Conservation (phyloP, 2,113 vertebrate genomes). For the Kryptolebias marmoratus region DNA sequence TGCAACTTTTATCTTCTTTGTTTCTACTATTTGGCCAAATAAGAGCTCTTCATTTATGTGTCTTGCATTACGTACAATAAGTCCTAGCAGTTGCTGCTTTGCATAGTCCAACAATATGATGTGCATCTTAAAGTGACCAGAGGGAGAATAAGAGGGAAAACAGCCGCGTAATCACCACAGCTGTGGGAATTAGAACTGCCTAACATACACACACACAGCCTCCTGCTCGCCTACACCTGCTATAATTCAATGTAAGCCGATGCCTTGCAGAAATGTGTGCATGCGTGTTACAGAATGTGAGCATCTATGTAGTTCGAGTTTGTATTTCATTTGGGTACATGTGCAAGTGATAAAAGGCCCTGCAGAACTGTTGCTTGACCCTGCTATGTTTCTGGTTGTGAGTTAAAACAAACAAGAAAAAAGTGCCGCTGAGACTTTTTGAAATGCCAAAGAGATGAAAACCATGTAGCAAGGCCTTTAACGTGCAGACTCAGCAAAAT, state of each 20-base stretch:
- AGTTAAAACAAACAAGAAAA: constrained; percentile 9
- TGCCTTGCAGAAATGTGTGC: constrained; percentile 1
- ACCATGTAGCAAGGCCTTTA: constrained; percentile 1
- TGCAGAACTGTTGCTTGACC: neutral
- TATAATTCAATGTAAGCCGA: constrained; percentile 32
- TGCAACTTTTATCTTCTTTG: constrained; percentile 25
- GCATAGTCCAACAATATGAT: neutral
- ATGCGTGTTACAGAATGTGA: neutral
- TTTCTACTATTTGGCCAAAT: constrained; percentile 22
- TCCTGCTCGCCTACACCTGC: constrained; percentile 46
- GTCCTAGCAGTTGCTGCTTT: neutral
- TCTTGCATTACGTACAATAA: neutral
- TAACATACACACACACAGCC: constrained; percentile 11
- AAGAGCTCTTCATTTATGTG: constrained; percentile 17
- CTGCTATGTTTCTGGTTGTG: constrained; percentile 17
- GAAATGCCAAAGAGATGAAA: constrained; percentile 51
- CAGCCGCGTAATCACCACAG: constrained; percentile 39
- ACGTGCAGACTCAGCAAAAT: constrained; percentile 43
- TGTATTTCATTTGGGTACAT: neutral
- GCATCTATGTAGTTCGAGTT: neutral
- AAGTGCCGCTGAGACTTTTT: constrained; percentile 1
- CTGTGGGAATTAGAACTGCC: constrained; percentile 41
- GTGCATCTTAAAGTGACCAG: neutral
- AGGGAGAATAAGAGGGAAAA: constrained; percentile 13
- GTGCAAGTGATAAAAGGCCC: neutral